These are phyloP conservation scores for Pocillopora grandis DNA, from an alignment of 92 coral and sea anemone species.

Conservation along the genomic window DNA sequence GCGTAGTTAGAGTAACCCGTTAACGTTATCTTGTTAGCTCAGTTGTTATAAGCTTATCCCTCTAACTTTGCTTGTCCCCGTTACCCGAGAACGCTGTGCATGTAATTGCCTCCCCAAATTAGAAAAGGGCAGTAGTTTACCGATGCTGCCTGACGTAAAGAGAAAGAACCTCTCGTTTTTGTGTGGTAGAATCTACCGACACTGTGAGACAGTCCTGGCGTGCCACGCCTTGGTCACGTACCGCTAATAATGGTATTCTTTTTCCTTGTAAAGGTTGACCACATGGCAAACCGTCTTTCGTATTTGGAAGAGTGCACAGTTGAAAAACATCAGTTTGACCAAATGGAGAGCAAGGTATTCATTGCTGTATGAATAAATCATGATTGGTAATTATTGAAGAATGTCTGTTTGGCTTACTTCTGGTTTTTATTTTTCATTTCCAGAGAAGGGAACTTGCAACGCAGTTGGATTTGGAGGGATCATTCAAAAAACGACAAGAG, in stretches of 20 bases:
- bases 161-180: neutral
- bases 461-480: constrained; percentile 79
- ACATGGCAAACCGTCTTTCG: constrained; percentile 72
- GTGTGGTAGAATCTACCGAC: neutral
- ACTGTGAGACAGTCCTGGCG: neutral
- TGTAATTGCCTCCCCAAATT: too few species aligned
- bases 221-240: neutral
- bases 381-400: neutral
- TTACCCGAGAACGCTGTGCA: too few species aligned
- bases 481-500: constrained; percentile 86
- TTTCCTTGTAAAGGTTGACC: constrained; percentile 47
- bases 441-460: constrained; percentile 92
- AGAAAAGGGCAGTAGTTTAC: too few species aligned
- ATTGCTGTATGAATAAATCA: neutral
- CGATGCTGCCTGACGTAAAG: neutral
- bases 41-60: too few species aligned
- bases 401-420: neutral
- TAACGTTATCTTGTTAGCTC: too few species aligned
- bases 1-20: too few species aligned
- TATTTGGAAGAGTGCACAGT: constrained; percentile 92
- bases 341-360: constrained; percentile 92
- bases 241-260: neutral
- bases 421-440: constrained; percentile 11
- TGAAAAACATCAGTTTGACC: constrained; percentile 76
- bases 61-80: too few species aligned